A percentile compares a stretch with the other conserved stretches of the same genome.
phyloP scores from a whole-genome alignment of 1,140 invertebrate genomes.

The Euura saliciscinereae region DNA sequence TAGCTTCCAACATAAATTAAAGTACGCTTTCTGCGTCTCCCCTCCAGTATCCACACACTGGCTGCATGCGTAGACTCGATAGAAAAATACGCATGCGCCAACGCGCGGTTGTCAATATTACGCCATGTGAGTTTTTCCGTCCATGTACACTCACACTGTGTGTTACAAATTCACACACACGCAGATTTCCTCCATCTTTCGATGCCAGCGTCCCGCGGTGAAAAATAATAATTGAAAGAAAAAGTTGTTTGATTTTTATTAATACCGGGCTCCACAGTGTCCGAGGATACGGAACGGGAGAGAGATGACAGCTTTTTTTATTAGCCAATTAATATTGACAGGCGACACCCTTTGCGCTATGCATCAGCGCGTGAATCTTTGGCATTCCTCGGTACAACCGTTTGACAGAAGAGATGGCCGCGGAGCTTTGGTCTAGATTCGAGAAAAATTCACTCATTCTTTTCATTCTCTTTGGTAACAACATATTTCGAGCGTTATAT shows the following conservation, averaged over 20 bases:
- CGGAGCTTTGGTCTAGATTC: not conserved
- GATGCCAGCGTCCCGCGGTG: too few species aligned
- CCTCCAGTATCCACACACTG: not conserved
- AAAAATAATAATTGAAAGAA: too few species aligned
- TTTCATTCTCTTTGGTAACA: slow-evolving; percentile 11
- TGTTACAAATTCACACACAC: too few species aligned
- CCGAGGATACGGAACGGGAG: too few species aligned
- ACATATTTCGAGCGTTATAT: slow-evolving; percentile 39
- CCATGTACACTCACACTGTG: too few species aligned
- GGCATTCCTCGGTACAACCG: not conserved
- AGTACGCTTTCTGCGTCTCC: slow-evolving; percentile 26
- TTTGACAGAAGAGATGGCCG: not conserved
- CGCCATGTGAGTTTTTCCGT: slow-evolving; percentile 9
- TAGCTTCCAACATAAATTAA: slow-evolving; percentile 53
- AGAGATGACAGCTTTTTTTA: slow-evolving; percentile 4
- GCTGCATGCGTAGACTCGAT: not conserved
- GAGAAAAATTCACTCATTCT: not conserved
- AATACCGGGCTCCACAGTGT: too few species aligned
- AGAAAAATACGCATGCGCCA: slow-evolving; percentile 35
- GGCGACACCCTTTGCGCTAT: not conserved
- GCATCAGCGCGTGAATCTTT: slow-evolving; percentile 4
- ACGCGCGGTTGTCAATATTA: slow-evolving; percentile 39
- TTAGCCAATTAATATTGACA: slow-evolving; percentile 2
- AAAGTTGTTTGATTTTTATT: too few species aligned
- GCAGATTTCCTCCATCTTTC: too few species aligned